Base-by-base conservation (phyloP, 2,113 vertebrate genomes). In the Anhinga anhinga region DNA sequence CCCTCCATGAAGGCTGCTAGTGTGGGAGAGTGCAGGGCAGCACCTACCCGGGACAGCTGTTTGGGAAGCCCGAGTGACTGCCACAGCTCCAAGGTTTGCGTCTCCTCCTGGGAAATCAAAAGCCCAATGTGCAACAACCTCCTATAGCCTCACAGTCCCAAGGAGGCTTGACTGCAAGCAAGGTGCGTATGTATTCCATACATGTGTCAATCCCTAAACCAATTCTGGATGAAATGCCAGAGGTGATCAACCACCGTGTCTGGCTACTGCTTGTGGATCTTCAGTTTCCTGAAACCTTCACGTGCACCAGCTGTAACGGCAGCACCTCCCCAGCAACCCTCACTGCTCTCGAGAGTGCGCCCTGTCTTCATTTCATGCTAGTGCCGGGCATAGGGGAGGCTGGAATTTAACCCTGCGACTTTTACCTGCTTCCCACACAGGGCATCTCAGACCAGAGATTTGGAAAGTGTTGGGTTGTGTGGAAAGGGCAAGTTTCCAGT, bases 181-280 rank as follows among this genome's bases (percentile, higher is more conserved):
- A 38, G 25, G 17, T 40, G 17, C 10, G 7, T 45, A 55, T 13
- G 38, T 32, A 38, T 49, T 20, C 63, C 8, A 30, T 32, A 40
- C 1, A 0, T 14, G 29, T 32, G 66, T 10, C 34, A 15, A 15
- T 15, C 36, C 38, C 50, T 49, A 44, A 47, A 5, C 25, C 38
- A 52, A 17, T 1, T 0, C 26, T 42, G 8, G 21, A 53, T 56
- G 69, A 70, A 74, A 74, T 19, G 10, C 32, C 47, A 27, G 10
- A 36, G 4, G 7, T 22, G 32, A n/a, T 38, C 69, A 63, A 11
- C 17, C n/a, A 13, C 22, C 4, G 0, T 5, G 1, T 26, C 14
- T 5, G 50, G 44, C 29, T 52, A 10, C 40, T 59, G 38, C 26
- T 25, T 34, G 20, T 34, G 50, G 25, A 72, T 40, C 38, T 21